These are phyloP conservation scores for Troides aeacus DNA, from an alignment of 2,888 invertebrate species.

Conservation along the genomic window DNA sequence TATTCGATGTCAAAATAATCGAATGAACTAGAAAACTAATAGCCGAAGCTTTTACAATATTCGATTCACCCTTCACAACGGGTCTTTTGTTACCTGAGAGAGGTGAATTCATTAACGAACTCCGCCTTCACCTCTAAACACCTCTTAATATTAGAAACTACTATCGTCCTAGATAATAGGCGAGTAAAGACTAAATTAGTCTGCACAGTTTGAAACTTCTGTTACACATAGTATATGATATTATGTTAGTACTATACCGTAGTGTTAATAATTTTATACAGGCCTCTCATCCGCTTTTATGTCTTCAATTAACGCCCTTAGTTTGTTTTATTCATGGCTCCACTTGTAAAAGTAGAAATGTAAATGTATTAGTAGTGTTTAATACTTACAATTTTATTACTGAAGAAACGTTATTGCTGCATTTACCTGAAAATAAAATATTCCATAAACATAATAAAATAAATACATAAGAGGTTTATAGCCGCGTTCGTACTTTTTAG, in stretches of 20 bases:
- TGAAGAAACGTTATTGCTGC: neutral
- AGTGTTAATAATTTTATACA: conserved; percentile 31
- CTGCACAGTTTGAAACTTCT: conserved; percentile 13
- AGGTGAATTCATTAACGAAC: conserved; percentile 52
- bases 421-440: conserved; percentile 12
- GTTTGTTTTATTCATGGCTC: neutral
- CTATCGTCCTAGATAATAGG: conserved; percentile 13
- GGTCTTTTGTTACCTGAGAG: conserved; percentile 60
- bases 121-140: conserved; percentile 23
- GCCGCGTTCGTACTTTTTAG: too few species aligned
- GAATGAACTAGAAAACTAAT: conserved; percentile 30
- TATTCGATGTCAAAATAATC: conserved; percentile 16
- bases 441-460: neutral
- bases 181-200: conserved; percentile 4
- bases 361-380: neutral
- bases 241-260: conserved; percentile 7
- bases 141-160: conserved; percentile 29
- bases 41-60: conserved; percentile 33
- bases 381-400: conserved; percentile 5
- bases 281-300: conserved; percentile 33
- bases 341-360: neutral
- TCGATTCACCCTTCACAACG: conserved; percentile 51
- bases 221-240: conserved; percentile 5
- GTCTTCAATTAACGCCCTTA: conserved; percentile 10
- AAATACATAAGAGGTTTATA: too few species aligned